Evolutionary conservation across 2,888 invertebrate species (phyloP).

Genomic region (Chrysodeixis includens): DNA sequence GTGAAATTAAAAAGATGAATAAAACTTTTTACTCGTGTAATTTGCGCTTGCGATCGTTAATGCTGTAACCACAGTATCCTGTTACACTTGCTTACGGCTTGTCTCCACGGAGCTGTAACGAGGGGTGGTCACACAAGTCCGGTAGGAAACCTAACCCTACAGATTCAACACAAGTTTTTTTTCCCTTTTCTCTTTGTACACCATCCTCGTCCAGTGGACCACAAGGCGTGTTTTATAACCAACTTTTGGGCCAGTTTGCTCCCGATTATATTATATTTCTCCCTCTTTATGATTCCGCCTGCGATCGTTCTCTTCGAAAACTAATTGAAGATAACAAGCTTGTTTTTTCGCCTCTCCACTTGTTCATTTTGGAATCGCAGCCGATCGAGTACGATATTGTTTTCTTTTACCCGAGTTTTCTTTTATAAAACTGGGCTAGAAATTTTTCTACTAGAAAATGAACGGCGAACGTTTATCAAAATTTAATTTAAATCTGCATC

Average conservation of each 20-base stretch:
- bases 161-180: conserved; percentile 69
- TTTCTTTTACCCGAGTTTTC: conserved; percentile 69
- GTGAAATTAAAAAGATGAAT: neutral
- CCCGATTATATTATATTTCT: conserved; percentile 73
- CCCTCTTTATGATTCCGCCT: conserved; percentile 77
- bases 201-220: conserved; percentile 60
- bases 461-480: conserved; percentile 40
- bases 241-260: conserved; percentile 69
- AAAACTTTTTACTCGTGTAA: neutral
- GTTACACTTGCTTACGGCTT: conserved; percentile 43
- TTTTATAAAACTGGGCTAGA: conserved; percentile 57
- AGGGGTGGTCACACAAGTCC: conserved; percentile 59
- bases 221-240: conserved; percentile 72
- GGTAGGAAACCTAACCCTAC: conserved; percentile 70
- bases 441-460: conserved; percentile 48
- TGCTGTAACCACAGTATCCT: conserved; percentile 20
- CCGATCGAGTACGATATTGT: conserved; percentile 73
- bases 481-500: conserved; percentile 21
- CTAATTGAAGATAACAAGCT: conserved; percentile 85
- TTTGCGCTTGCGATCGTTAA: conserved; percentile 1
- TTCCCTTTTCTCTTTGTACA: conserved; percentile 45
- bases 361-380: conserved; percentile 74
- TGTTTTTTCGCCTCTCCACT: conserved; percentile 78
- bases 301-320: conserved; percentile 78
- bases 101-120: conserved; percentile 44